Evolutionary conservation across 1,140 invertebrate species (phyloP).

Genomic region (Pogonomyrmex californicus): DNA sequence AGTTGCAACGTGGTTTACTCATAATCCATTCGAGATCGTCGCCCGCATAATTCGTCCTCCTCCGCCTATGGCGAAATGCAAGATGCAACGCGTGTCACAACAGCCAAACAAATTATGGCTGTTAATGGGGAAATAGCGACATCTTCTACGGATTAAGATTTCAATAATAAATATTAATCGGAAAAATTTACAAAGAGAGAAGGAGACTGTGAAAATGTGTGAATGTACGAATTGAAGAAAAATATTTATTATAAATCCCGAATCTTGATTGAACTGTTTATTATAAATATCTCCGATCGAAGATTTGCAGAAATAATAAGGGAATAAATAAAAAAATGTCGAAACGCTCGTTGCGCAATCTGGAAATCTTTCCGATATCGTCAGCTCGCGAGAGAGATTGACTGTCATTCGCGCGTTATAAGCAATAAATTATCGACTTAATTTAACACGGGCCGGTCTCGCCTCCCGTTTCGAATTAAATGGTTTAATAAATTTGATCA

Average conservation of each 20-base stretch:
- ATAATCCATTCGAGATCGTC: constrained; percentile 38
- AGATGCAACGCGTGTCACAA: background rate
- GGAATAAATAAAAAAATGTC: background rate
- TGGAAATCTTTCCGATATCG: background rate
- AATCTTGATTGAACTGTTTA: background rate
- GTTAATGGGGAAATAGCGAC: background rate
- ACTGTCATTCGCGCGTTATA: constrained; percentile 9
- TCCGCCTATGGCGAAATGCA: background rate
- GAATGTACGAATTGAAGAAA: background rate
- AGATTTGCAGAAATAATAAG: constrained; percentile 12
- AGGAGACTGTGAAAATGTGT: background rate
- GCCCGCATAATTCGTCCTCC: constrained; percentile 36
- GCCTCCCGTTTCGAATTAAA: constrained; percentile 15
- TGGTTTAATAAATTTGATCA: constrained; percentile 42
- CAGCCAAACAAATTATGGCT: background rate
- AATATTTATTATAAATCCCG: background rate
- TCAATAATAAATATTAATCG: background rate
- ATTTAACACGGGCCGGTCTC: constrained; percentile 33
- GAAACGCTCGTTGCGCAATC: background rate
- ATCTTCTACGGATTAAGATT: background rate
- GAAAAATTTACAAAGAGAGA: background rate
- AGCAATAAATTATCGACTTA: constrained; percentile 26
- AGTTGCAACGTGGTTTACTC: background rate
- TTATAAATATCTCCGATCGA: background rate
- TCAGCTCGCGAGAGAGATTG: constrained; percentile 30